Conservation (phyloP, 2,113 vertebrate genomes). For the Alosa alosa region DNA sequence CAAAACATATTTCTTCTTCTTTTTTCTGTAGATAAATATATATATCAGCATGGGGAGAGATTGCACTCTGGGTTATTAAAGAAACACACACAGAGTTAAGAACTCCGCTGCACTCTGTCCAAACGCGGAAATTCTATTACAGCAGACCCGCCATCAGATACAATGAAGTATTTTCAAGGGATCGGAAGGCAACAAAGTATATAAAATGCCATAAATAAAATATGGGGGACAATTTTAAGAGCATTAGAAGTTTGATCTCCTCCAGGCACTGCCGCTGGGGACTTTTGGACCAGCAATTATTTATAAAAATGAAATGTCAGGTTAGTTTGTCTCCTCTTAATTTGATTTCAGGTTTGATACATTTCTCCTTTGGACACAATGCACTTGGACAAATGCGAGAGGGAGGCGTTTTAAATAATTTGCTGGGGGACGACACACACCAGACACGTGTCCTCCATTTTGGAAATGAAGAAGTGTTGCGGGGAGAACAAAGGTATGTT, state of each 20-base stretch:
- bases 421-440: not conserved
- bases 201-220: constrained; percentile 64
- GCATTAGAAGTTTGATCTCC: constrained; percentile 62
- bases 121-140: constrained; percentile 54
- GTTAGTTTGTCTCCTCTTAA: constrained; percentile 60
- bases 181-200: constrained; percentile 57
- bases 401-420: constrained; percentile 33
- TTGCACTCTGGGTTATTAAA: constrained; percentile 53
- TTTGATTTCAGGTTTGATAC: constrained; percentile 50
- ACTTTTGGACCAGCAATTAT: constrained; percentile 57
- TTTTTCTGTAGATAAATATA: constrained; percentile 33
- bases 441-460: not conserved
- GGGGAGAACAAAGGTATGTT: not conserved
- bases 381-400: constrained; percentile 37
- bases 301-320: constrained; percentile 63
- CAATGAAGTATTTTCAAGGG: constrained; percentile 58
- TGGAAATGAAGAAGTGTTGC: not conserved
- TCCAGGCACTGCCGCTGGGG: constrained; percentile 47
- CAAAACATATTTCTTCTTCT: constrained; percentile 44
- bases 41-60: constrained; percentile 31
- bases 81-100: constrained; percentile 37
- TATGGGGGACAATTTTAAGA: constrained; percentile 60
- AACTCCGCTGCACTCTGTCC: constrained; percentile 41
- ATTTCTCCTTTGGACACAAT: constrained; percentile 39
- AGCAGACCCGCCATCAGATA: constrained; percentile 47